Evolutionary conservation across 1,140 invertebrate genomes (phyloP).

Genomic region (Anoplolepis gracilipes): DNA sequence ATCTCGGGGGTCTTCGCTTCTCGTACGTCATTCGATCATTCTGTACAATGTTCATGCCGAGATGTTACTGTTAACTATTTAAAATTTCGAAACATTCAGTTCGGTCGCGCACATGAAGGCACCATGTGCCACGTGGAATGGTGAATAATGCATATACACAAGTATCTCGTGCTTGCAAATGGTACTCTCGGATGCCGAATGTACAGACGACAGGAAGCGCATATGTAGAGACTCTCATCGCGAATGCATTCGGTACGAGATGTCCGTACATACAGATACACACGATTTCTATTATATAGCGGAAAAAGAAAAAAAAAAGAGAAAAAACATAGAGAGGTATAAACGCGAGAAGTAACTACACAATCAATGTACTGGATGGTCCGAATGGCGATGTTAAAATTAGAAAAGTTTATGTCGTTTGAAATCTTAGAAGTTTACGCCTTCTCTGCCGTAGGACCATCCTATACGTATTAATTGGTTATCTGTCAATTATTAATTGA

Average conservation of each 20-base stretch:
- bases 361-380: slow-evolving; percentile 83
- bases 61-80: slow-evolving; percentile 77
- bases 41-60: slow-evolving; percentile 76
- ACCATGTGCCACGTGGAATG: slow-evolving; percentile 26
- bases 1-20: slow-evolving; percentile 38
- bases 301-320: slow-evolving; percentile 56
- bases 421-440: slow-evolving; percentile 82
- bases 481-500: slow-evolving; percentile 85
- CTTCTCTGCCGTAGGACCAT: slow-evolving; percentile 81
- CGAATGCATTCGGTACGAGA: slow-evolving; percentile 54
- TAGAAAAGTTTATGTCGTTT: slow-evolving; percentile 85
- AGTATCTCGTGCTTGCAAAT: slow-evolving; percentile 64
- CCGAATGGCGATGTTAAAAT: slow-evolving; percentile 82
- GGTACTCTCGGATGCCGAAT: slow-evolving; percentile 63
- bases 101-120: slow-evolving; percentile 45
- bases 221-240: background rate
- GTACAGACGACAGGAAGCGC: slow-evolving; percentile 35
- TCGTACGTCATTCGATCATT: slow-evolving; percentile 72
- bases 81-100: slow-evolving; percentile 64
- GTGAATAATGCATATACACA: slow-evolving; percentile 64
- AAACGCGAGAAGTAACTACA: slow-evolving; percentile 81
- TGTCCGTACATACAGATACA: slow-evolving; percentile 68
- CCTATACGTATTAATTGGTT: slow-evolving; percentile 83
- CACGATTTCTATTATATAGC: slow-evolving; percentile 72
- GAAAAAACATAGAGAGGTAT: slow-evolving; percentile 75